Evolutionary conservation across 2,888 invertebrate genomes (phyloP), one percentile per base, ranked within the genome.

Genomic region (Drosophila nr. perissopoda): DNA sequence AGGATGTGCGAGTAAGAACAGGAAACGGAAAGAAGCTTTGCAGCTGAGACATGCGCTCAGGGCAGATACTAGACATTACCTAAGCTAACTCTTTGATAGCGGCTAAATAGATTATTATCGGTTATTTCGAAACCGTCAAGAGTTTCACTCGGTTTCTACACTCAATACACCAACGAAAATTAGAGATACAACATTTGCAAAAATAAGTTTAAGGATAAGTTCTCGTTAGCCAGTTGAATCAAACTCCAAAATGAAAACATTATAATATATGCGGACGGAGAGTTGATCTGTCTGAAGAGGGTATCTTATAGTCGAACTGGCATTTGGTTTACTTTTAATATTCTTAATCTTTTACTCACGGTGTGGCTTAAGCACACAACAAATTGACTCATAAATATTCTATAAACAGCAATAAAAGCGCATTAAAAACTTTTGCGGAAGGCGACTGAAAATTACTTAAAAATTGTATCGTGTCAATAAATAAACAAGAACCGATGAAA

Each of bases 341-440:
- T n/a, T 13, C n/a, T 33, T 25, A 36, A 31, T 29, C 68, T 40
- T 8, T 66, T 18, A 48, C 8, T 34, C 18, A 48, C n/a, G 36
- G 36, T 51, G 25, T 34, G 16, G 53, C 33, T 52, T 18, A 53
- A 16, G 29, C 58, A 69, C 16, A 53, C 54, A 64, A 45, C 42
- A 48, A 64, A 66, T 40, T 57, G 64, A 21, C 57, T 53, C 70
- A 73, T 85, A 79, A 87, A 87, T 87, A 87, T 79, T 76, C 65
- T 34, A 87, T 78, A 76, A 87, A 75, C 70, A 64, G 62, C 71
- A 76, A 76, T 87, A 81, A 81, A 81, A 75, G 71, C 53, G 61
- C 69, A 58, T 74, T 69, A 53, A 83, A 83, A 87, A 81, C 61
- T 88, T 88, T 57, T 52, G 52, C 38, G 49, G 29, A 38, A 58